These are phyloP conservation scores for Agriopis leucophaearia DNA, from an alignment of 2,888 invertebrate species.

Conservation along the genomic window DNA sequence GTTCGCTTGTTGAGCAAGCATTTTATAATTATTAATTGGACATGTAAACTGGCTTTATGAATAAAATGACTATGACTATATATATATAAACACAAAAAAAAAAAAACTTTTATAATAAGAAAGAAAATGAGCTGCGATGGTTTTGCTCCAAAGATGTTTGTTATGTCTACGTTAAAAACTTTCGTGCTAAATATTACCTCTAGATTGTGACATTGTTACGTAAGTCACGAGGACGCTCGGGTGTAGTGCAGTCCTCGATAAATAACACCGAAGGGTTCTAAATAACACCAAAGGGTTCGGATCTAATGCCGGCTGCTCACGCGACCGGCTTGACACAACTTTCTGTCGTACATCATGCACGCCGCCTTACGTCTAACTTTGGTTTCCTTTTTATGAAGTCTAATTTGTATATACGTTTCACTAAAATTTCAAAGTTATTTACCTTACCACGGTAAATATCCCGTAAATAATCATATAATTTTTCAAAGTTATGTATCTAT, in stretches of 20 bases:
- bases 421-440: too few species aligned
- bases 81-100: too few species aligned
- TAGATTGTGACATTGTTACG: conserved; percentile 57
- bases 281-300: conserved; percentile 81
- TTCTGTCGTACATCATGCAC: conserved; percentile 61
- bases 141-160: neutral
- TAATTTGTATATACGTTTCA: too few species aligned
- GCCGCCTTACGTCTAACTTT: conserved; percentile 36
- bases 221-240: conserved; percentile 48
- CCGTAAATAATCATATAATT: too few species aligned
- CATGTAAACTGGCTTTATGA: too few species aligned
- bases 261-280: conserved; percentile 67
- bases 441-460: too few species aligned
- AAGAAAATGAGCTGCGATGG: neutral
- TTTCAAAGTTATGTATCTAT: too few species aligned
- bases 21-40: too few species aligned
- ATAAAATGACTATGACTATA: too few species aligned
- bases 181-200: conserved; percentile 27
- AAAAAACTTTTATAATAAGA: too few species aligned
- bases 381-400: conserved; percentile 18
- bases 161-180: neutral
- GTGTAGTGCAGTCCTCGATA: conserved; percentile 69
- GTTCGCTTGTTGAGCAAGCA: too few species aligned
- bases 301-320: conserved; percentile 76
- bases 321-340: conserved; percentile 69